Evolutionary conservation across 2,888 invertebrate genomes (phyloP).

Genomic region (Gymnoscelis rufifasciata): DNA sequence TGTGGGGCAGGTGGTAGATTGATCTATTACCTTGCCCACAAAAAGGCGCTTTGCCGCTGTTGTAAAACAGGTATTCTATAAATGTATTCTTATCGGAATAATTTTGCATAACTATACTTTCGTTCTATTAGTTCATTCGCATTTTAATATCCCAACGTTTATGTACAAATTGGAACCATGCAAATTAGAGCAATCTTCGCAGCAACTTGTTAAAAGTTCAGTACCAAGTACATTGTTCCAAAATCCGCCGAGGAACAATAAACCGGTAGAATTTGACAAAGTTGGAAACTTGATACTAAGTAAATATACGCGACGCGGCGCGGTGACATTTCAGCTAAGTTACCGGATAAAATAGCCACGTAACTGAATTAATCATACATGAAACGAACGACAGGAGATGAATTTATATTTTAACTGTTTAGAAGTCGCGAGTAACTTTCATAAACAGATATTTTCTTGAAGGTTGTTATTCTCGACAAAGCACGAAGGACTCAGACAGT

Average conservation of each 20-base stretch:
- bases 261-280: neutral
- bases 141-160: neutral
- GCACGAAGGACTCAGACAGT: too few relatives aligned
- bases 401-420: slow-evolving; percentile 2
- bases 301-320: neutral
- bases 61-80: slow-evolving; percentile 3
- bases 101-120: neutral
- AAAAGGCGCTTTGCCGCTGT: slow-evolving; percentile 3
- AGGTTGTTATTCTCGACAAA: too few relatives aligned
- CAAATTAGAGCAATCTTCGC: neutral
- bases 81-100: neutral
- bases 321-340: neutral
- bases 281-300: neutral
- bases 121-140: too few relatives aligned
- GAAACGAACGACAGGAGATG: neutral
- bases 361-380: slow-evolving; percentile 2
- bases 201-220: neutral
- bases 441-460: neutral
- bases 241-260: neutral
- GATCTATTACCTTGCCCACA: slow-evolving; percentile 9
- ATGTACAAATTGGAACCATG: neutral
- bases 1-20: slow-evolving; percentile 20
- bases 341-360: neutral
- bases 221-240: neutral
- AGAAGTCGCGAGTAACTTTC: neutral